Evolutionary conservation across 2,888 invertebrate species (phyloP), one percentile per base, ranked within the genome.

Genomic region (Congeria kusceri): DNA sequence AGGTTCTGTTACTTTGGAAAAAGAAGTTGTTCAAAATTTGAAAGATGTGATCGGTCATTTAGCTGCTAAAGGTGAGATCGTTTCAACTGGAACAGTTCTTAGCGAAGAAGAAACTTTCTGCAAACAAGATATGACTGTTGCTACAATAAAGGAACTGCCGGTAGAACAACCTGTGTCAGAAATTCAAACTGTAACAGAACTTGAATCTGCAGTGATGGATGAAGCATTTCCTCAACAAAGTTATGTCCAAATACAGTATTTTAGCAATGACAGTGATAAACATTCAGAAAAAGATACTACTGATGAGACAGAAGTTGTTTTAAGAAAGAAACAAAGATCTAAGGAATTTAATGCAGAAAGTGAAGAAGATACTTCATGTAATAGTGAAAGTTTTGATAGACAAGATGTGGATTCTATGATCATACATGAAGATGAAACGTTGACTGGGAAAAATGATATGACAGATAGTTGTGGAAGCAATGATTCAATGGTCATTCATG

Each of bases 11-110:
- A 23, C 53, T 27, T 61, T 72, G 25, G 57, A 72, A 46, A 68
- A 61, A 32, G 72, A 69, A 61, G 76, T 80, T 23, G 69, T 76
- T 25, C 64, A 80, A 69, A 76, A 80, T 61, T 79, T 79, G 32
- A 75, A 75, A 29, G 79, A 75, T 39, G 75, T 79, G 15, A 71
- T 70, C 71, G 71, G 67, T 5, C 66, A 58, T 20, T 39, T 79
- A 29, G 71, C 67, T 58, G 75, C 79, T 44, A 57, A 59, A 20
- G 63, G 67, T 49, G 67, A 79, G 46, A 58, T 68, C 28, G 49
- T 62, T 4, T 29, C 61, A 23, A 20, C 46, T 25, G 66, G 56
- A 44, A 46, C n/a, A n/a, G n/a, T n/a, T n/a, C n/a, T n/a, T n/a
- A n/a, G n/a, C n/a, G n/a, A 64, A 18, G 49, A 75, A 56, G 63